Evolutionary conservation across 2,113 vertebrate species (phyloP).

Genomic region (Percina caprodes): DNA sequence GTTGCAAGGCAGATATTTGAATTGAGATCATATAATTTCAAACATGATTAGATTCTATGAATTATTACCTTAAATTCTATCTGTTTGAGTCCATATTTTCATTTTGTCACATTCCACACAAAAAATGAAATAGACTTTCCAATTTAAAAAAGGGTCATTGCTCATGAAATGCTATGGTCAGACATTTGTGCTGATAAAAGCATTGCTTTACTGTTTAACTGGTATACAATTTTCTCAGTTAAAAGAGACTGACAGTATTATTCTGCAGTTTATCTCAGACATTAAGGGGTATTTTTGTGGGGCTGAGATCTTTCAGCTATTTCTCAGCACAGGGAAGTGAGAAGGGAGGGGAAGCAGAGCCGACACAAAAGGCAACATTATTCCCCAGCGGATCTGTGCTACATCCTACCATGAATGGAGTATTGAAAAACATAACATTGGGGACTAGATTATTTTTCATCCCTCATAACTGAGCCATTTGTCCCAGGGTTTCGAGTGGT

Average conservation of each 20-base stretch:
- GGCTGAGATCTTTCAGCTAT: slow-evolving; percentile 88
- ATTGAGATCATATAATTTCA: background rate
- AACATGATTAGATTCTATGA: background rate
- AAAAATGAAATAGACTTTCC: background rate
- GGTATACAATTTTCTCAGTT: slow-evolving; percentile 11
- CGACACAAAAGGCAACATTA: slow-evolving; percentile 95
- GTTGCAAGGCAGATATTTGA: background rate
- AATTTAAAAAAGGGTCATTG: background rate
- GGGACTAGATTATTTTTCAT: slow-evolving; percentile 90
- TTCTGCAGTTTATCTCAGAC: slow-evolving; percentile 69
- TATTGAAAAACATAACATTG: slow-evolving; percentile 89
- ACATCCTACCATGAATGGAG: slow-evolving; percentile 92
- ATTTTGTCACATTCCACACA: slow-evolving; percentile 9
- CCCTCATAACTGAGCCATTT: slow-evolving; percentile 81
- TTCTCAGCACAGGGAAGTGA: slow-evolving; percentile 79
- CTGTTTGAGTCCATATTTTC: background rate
- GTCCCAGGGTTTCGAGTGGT: slow-evolving; percentile 75
- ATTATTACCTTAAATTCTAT: background rate
- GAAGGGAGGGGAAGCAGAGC: slow-evolving; percentile 79
- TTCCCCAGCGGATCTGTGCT: slow-evolving; percentile 85
- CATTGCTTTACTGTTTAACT: slow-evolving; percentile 38
- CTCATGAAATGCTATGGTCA: background rate
- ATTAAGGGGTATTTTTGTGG: slow-evolving; percentile 76
- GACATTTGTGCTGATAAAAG: slow-evolving; percentile 42
- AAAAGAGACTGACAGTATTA: slow-evolving; percentile 51